Evolutionary conservation across 2,888 invertebrate genomes (phyloP).

Genomic region (Sthenelais limicola): DNA sequence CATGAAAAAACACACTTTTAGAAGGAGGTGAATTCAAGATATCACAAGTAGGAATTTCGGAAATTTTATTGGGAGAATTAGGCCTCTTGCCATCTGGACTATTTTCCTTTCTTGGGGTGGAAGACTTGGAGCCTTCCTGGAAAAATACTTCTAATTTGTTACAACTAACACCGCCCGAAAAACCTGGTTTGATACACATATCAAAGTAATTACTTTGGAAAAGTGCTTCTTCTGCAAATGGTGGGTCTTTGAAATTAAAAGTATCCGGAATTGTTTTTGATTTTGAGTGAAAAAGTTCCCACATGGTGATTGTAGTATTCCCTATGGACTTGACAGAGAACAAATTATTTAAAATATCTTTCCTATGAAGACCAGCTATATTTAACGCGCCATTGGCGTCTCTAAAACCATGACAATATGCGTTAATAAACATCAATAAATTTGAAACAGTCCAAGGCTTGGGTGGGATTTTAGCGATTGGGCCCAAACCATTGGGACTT

Average conservation of each 20-base stretch:
- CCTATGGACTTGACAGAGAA: constrained; percentile 55
- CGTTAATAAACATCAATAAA: constrained; percentile 56
- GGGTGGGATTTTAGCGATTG: background rate
- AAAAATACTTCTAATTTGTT: background rate
- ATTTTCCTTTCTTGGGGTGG: background rate
- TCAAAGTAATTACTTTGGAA: no score
- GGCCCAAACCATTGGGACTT: background rate
- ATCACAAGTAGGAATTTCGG: constrained; percentile 40
- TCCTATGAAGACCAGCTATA: constrained; percentile 57
- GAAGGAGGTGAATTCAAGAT: constrained; percentile 47
- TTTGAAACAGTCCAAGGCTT: background rate
- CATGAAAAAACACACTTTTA: constrained; percentile 59
- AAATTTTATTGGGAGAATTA: background rate
- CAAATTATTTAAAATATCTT: constrained; percentile 58
- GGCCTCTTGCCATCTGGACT: background rate
- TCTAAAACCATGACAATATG: constrained; percentile 58
- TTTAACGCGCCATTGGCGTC: constrained; percentile 54
- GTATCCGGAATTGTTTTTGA: no score
- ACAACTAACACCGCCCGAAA: constrained; percentile 21
- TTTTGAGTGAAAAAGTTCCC: no score
- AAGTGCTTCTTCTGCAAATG: no score
- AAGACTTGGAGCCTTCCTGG: background rate
- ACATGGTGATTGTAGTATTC: constrained; percentile 51
- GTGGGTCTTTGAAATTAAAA: no score
- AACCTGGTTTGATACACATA: no score